These are phyloP conservation scores for Melipona beecheii DNA, from an alignment of 2,888 invertebrate species.

Conservation along the genomic window DNA sequence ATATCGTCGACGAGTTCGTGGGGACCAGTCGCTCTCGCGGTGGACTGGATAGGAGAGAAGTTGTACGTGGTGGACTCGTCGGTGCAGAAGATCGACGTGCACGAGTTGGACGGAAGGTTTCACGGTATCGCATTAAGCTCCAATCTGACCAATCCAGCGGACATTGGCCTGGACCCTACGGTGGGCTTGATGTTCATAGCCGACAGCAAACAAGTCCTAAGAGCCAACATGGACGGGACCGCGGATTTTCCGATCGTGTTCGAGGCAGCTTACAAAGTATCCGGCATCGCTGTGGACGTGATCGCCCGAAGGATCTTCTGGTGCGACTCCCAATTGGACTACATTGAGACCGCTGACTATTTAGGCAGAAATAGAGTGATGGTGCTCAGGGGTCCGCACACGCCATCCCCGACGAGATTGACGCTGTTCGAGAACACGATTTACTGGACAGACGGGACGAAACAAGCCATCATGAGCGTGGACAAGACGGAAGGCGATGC, in stretches of 20 bases:
- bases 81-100: conserved; percentile 97
- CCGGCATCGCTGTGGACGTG: conserved; percentile 96
- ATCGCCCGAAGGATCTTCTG: conserved; percentile 96
- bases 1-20: conserved; percentile 93
- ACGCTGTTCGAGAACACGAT: conserved; percentile 94
- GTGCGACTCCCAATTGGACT: conserved; percentile 97
- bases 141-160: conserved; percentile 95
- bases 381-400: conserved; percentile 92
- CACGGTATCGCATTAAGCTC: conserved; percentile 96
- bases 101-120: conserved; percentile 93
- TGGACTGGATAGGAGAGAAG: conserved; percentile 99
- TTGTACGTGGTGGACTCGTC: conserved; percentile 97
- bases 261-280: conserved; percentile 97
- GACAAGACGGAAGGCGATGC: conserved; percentile 93
- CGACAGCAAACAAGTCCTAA: conserved; percentile 92
- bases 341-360: conserved; percentile 98
- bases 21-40: conserved; percentile 95
- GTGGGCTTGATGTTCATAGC: conserved; percentile 95
- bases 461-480: conserved; percentile 94
- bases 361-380: conserved; percentile 92
- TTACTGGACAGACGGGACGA: conserved; percentile 96
- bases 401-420: conserved; percentile 93
- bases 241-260: conserved; percentile 92
- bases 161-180: conserved; percentile 96
- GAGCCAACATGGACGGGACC: conserved; percentile 98